Evolutionary conservation across 2,888 invertebrate species (phyloP).

Genomic region (Diploptera punctata): DNA sequence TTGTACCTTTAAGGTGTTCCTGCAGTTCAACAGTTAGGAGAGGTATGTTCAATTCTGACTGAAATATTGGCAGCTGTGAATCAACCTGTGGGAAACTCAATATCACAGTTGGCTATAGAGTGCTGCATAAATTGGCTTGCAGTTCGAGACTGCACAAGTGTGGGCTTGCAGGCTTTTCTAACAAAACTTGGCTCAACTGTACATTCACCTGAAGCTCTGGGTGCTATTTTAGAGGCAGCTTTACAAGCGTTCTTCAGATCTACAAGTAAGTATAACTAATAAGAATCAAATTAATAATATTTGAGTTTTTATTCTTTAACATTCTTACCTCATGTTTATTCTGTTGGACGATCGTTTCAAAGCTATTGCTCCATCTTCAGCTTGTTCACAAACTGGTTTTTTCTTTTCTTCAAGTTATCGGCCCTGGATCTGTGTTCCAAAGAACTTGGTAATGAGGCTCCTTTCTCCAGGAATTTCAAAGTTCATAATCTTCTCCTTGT

Average conservation of each 20-base stretch:
- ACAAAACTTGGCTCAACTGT: conserved; percentile 57
- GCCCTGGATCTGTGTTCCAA: too few species aligned
- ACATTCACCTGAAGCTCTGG: conserved; percentile 57
- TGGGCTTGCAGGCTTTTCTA: conserved; percentile 58
- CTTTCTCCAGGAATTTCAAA: too few species aligned
- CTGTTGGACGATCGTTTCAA: too few species aligned
- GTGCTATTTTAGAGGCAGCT: conserved; percentile 61
- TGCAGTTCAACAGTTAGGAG: conserved; percentile 55
- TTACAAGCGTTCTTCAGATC: conserved; percentile 63
- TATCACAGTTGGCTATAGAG: conserved; percentile 50
- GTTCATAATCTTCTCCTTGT: too few species aligned
- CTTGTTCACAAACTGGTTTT: too few species aligned
- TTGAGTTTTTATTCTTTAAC: too few species aligned
- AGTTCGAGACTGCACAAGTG: conserved; percentile 57
- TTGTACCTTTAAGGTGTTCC: conserved; percentile 51
- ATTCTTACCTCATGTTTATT: too few species aligned
- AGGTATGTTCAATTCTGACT: conserved; percentile 59
- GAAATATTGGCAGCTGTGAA: conserved; percentile 60
- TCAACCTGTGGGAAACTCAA: conserved; percentile 52
- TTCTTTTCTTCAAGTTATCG: too few species aligned
- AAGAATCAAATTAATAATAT: too few species aligned
- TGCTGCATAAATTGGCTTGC: conserved; percentile 57
- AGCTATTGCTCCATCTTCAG: too few species aligned
- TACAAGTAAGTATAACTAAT: conserved; percentile 59
- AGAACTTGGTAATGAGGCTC: too few species aligned